These are phyloP conservation scores for Drosophila antonietae DNA, from an alignment of 2,888 invertebrate genomes.

Conservation along the genomic window DNA sequence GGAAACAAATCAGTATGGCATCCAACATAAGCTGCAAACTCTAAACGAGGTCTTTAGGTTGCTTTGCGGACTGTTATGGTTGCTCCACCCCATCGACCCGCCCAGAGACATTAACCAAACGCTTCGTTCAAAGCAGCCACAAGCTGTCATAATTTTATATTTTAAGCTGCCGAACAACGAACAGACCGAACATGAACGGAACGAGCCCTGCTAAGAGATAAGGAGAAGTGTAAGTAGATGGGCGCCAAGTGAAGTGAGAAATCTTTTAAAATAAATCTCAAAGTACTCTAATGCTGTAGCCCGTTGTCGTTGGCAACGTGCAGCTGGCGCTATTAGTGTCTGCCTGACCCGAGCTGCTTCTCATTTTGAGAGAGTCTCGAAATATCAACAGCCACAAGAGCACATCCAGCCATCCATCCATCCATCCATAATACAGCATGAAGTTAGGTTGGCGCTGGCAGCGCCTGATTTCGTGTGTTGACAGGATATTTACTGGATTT, in stretches of 20 bases:
- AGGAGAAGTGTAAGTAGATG: slow-evolving; percentile 13
- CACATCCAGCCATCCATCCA: slow-evolving; percentile 3
- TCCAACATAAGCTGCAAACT: slow-evolving; percentile 3
- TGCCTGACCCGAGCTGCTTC: slow-evolving; percentile 38
- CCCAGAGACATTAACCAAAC: slow-evolving; percentile 24
- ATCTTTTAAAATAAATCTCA: slow-evolving; percentile 71
- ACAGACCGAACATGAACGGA: slow-evolving; percentile 17
- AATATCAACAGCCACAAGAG: background rate
- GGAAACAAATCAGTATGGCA: slow-evolving; percentile 1
- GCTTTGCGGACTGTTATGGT: slow-evolving; percentile 1
- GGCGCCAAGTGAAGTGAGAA: slow-evolving; percentile 34
- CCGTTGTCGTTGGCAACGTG: slow-evolving; percentile 74
- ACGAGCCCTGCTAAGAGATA: slow-evolving; percentile 32
- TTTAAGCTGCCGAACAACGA: slow-evolving; percentile 53
- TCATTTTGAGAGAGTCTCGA: slow-evolving; percentile 23
- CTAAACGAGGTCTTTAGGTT: slow-evolving; percentile 18
- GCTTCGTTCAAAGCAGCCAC: slow-evolving; percentile 51
- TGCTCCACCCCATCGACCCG: background rate
- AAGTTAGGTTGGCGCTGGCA: slow-evolving; percentile 18
- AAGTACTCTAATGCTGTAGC: slow-evolving; percentile 68
- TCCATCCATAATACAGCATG: slow-evolving; percentile 25
- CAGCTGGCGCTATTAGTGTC: slow-evolving; percentile 77
- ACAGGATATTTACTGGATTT: slow-evolving; percentile 81
- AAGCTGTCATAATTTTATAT: slow-evolving; percentile 75
- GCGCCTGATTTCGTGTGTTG: slow-evolving; percentile 63